Base-by-base conservation (phyloP, 2,113 vertebrate species). In the Oncorhynchus kisutch region DNA sequence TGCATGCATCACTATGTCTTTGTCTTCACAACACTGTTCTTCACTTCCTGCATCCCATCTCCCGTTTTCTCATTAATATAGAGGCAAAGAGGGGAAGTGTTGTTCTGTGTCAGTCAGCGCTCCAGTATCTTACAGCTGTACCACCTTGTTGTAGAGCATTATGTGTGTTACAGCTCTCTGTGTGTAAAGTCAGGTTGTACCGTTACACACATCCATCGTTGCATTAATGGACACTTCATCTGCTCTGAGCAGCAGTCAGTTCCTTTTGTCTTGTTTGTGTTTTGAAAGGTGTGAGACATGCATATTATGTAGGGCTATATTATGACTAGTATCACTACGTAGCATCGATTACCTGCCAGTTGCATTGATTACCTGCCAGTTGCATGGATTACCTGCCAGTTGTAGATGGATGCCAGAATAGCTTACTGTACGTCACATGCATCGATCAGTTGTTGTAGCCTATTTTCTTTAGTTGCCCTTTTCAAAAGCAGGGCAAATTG, bases 391-490 rank as follows among this genome's bases (percentile, higher is more conserved):
- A 25, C 67, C 25, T 14, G 34, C 18, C n/a, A 11, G 1, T 69
- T 25, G 65, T 27, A 7, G 18, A 45, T n/a, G 64, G 64, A 69
- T 13, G n/a, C 54, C 48, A 27, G 18, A 51, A 48, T 2, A 25
- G 67, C 18, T 79, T 12, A 3, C 1, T 34, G 31, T 6, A 34
- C 5, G 31, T 34, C 31, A 34, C 31, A 34, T 34, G 31, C 31
- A 75, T 71, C n/a, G 3, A 77, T 76, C 54, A 69, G 65, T 51
- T 60, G 27, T 73, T 64, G 60, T 24, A 59, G 76, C 76, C 34
- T 48, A 66, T 31, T 49, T 8, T 71, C 48, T 82, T 72, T 74
- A 39, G 78, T 81, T 34, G 0, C 60, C 49, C n/a, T 76, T 86
- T 83, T 59, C 14, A 62, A 78, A 77, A 18, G 31, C 20, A 14